Conservation (phyloP, 2,797 vertebrate species). For the Acrossocheilus fasciatus region DNA sequence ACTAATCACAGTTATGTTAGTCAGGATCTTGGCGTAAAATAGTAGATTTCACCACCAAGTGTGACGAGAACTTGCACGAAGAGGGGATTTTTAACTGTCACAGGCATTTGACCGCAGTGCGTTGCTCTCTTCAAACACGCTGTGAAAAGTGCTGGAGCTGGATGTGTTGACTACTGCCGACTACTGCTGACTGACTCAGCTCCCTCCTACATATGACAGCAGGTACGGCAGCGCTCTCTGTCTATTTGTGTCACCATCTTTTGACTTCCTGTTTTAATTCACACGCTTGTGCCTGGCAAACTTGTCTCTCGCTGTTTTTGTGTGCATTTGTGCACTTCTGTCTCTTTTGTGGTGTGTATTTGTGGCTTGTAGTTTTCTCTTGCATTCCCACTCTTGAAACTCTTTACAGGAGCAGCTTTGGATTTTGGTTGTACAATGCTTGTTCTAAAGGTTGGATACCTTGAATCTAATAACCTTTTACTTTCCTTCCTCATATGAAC, state of each 20-base stretch:
- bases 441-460: not conserved
- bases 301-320: slow-evolving; percentile 21
- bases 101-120: slow-evolving; percentile 9
- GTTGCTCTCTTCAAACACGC: slow-evolving; percentile 35
- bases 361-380: not conserved
- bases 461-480: not conserved
- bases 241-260: slow-evolving; percentile 37
- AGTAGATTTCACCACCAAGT: not conserved
- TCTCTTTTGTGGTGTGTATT: not conserved
- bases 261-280: slow-evolving; percentile 30
- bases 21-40: not conserved
- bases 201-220: slow-evolving; percentile 39
- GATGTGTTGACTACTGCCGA: slow-evolving; percentile 23
- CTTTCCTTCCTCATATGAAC: not conserved
- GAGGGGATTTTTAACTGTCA: slow-evolving; percentile 11
- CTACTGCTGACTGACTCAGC: slow-evolving; percentile 32
- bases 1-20: not conserved
- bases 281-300: not conserved
- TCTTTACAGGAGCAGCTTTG: not conserved
- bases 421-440: not conserved
- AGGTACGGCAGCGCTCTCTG: slow-evolving; percentile 14
- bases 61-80: slow-evolving; percentile 3
- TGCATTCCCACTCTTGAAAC: not conserved
- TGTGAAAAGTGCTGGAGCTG: slow-evolving; percentile 19
- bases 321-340: not conserved